Evolutionary conservation across 2,797 vertebrate species (phyloP), one percentile per base, ranked within the genome.

Genomic region (Discoglossus pictus): DNA sequence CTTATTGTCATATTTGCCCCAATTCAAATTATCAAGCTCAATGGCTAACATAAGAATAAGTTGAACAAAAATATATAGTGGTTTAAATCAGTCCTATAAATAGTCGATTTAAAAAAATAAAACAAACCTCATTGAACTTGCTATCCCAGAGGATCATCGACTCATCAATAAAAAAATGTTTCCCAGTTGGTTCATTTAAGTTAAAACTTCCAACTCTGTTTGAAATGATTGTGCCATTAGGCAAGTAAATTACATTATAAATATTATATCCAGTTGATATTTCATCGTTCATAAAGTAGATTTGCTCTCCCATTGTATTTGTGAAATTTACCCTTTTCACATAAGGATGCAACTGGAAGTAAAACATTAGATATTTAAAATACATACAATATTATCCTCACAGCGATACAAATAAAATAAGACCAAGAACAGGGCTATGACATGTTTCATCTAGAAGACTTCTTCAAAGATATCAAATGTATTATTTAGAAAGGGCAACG

Each of bases 231-330:
- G 55, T 42, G 2, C 55, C 21, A 39, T 59, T 44, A 10, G 55
- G 39, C 23, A 59, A 25, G 25, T 44, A 59, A 17, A 44, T 23
- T 9, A 59, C 9, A 27, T 59, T 59, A 25, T 59, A 59, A 43
- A 59, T 42, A 31, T 59, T 40, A 44, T 59, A 59, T 20, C 16
- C 24, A 6, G 2, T 18, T 7, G 55, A 34, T 6, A 59, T 59
- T 44, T 44, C 55, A 31, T 59, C 23, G 6, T 59, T 11, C 2
- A 31, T 43, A 31, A 59, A 59, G 18, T 59, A 44, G 7, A 44
- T 44, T 11, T 20, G 6, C 8, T 59, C 20, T 2, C 39, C 55
- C 39, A 59, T 20, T 20, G 24, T 40, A 21, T 44, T 59, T 17
- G 25, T 27, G 15, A 59, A 59, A 31, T 44, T 18, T 1, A 59